Base-by-base conservation (phyloP, 2,888 invertebrate species). In the Tipula vernalis region DNA sequence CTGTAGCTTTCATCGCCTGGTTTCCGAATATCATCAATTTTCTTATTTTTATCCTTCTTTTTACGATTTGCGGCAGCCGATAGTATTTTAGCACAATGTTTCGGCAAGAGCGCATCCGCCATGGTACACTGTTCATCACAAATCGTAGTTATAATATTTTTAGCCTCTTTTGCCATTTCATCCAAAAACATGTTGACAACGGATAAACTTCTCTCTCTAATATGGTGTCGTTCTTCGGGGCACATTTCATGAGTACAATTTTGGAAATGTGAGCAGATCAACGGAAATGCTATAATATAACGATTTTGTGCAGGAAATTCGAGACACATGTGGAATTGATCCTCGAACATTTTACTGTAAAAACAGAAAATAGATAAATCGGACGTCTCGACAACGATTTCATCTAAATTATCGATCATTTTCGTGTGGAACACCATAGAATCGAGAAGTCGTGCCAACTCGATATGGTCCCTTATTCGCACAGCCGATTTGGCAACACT, bases 241-340 rank as follows among this genome's bases (percentile, higher is more conserved):
- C 99, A 99, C 89, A 99, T 94, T 90, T 99, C 98, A 92, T 99
- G 99, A 0, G 99, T 98, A 90, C 98, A 98, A 90, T 98, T 97
- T 92, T 98, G 98, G 90, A 99, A 99, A 91, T 99, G 99, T 88
- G 98, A 97, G 91, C 99, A 99, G 89, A 99, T 97, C 87, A 99
- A 93, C 8, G 99, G 99, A 91, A 99, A 99, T 86, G 99, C 98
- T 88, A 99, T 97, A 88, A 99, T 98, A 91, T 97, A 99, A 83
- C 99, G 95, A 91, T 98, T 98, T 92, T 99, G 99, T 36, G 99
- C 98, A 42, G 99, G 99, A 90, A 99, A 98, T 91, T 99, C 99
- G 88, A 99, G 93, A 91, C 99, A 99, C 97, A 98, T 98, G 90
- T 98, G 98, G 91, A 99, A 99, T 91, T 99, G 99, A 89, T 97